A percentile compares a stretch with the other conserved stretches of the same genome.
phyloP scores from a whole-genome alignment of 2,797 vertebrate species.

The Ammospiza maritima region DNA sequence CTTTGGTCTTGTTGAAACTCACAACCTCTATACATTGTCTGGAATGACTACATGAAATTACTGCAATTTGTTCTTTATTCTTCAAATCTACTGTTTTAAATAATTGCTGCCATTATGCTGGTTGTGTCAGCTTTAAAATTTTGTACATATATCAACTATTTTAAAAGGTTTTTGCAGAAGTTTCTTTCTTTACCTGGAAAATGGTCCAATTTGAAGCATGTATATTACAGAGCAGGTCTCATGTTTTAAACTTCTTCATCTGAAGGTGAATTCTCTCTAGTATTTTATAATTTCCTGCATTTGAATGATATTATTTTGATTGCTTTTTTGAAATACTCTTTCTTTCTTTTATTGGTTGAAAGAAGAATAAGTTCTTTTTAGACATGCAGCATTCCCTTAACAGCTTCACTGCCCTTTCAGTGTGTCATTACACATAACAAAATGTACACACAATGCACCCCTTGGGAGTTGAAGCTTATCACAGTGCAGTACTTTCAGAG shows the following conservation, averaged over 20 bases:
- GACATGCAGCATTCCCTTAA: background rate
- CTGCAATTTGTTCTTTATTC: background rate
- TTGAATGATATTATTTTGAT: conserved; percentile 33
- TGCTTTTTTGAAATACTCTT: conserved; percentile 2
- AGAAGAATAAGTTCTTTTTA: conserved; percentile 43
- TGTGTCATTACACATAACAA: conserved; percentile 33
- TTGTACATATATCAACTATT: background rate
- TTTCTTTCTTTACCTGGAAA: background rate
- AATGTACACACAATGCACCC: conserved; percentile 37
- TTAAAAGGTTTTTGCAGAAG: background rate
- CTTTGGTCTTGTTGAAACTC: background rate
- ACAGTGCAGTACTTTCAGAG: background rate
- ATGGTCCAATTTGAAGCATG: background rate
- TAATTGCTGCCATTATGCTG: background rate
- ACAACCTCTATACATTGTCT: background rate
- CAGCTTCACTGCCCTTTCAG: conserved; percentile 39
- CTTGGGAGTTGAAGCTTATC: conserved; percentile 18
- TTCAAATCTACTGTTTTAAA: background rate
- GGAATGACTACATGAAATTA: background rate
- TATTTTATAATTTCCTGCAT: conserved; percentile 25
- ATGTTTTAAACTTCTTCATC: conserved; percentile 16
- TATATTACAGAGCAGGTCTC: background rate
- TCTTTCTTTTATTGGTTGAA: conserved; percentile 27
- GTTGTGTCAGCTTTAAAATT: background rate
- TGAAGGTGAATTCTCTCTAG: conserved; percentile 18